Percentiles rank a stretch among this genome's conserved stretches.
phyloP scores from a whole-genome alignment of 2,888 invertebrate species.

The Pterostichus niger region DNA sequence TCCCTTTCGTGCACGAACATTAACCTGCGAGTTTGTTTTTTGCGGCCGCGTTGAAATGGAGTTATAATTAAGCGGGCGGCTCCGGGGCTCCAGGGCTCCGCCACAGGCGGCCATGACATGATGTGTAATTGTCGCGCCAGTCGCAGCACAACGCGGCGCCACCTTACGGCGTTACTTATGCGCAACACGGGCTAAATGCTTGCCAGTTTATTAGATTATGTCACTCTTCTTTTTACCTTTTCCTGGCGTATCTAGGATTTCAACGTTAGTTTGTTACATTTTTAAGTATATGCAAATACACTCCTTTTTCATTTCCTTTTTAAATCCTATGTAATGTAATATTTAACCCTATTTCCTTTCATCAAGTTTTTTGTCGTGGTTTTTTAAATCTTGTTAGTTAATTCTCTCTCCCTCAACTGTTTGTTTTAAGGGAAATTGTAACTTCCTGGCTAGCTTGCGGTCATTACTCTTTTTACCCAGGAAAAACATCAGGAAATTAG shows the following conservation, averaged over 20 bases:
- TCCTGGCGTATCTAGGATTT: not conserved
- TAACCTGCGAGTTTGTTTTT: conserved; percentile 31
- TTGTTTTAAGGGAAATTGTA: conserved; percentile 18
- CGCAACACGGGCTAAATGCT: not conserved
- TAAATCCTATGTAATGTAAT: conserved; percentile 47
- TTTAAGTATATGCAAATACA: conserved; percentile 35
- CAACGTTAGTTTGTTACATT: not conserved
- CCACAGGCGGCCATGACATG: not conserved
- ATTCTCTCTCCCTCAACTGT: conserved; percentile 10
- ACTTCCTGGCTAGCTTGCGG: not conserved
- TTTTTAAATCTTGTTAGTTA: conserved; percentile 43
- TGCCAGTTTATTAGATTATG: conserved; percentile 7
- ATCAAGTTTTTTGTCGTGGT: conserved; percentile 15
- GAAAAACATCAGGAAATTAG: too few species aligned
- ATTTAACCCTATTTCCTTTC: conserved; percentile 48
- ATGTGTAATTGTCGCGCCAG: conserved; percentile 10
- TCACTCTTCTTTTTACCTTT: not conserved
- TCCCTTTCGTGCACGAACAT: not conserved
- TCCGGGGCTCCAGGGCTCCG: not conserved
- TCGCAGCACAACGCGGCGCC: not conserved
- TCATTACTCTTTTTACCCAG: too few species aligned
- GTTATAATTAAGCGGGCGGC: conserved; percentile 34
- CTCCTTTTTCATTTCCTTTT: conserved; percentile 44
- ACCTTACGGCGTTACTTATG: not conserved
- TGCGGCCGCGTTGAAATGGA: conserved; percentile 11